Evolutionary conservation across 1,140 invertebrate genomes (phyloP).

Genomic region (Bombus waltoni): DNA sequence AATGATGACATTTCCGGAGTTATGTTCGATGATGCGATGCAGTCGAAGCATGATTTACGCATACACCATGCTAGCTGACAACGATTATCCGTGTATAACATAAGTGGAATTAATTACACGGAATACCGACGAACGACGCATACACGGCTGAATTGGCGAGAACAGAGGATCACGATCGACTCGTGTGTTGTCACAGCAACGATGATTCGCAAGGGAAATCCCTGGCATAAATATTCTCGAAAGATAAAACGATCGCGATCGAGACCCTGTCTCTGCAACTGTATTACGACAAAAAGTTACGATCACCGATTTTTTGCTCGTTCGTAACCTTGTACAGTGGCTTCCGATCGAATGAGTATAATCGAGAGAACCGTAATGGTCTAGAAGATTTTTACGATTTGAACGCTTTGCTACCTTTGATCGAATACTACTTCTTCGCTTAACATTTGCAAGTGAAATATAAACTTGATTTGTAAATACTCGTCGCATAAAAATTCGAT

Average conservation of each 20-base stretch:
- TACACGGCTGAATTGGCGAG: background rate
- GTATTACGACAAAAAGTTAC: conserved; percentile 15
- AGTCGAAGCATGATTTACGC: conserved; percentile 27
- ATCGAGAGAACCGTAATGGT: background rate
- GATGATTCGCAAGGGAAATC: conserved; percentile 58
- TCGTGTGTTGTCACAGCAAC: conserved; percentile 9
- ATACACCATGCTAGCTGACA: conserved; percentile 45
- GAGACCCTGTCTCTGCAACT: conserved; percentile 1
- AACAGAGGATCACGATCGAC: conserved; percentile 14
- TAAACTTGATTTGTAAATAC: background rate
- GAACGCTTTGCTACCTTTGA: background rate
- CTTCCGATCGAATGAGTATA: background rate
- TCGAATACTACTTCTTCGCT: background rate
- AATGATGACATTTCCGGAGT: conserved; percentile 45
- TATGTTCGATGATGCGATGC: conserved; percentile 19
- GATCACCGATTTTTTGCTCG: background rate
- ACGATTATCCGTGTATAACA: conserved; percentile 50
- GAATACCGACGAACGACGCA: background rate
- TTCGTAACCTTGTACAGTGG: background rate
- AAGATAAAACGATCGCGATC: background rate
- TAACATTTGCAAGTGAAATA: background rate
- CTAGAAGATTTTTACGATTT: background rate
- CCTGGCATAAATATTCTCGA: conserved; percentile 54
- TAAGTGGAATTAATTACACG: conserved; percentile 62
- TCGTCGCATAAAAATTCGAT: background rate